These are phyloP conservation scores for Intoshia linei DNA, from an alignment of 1,140 invertebrate genomes.

Conservation along the genomic window DNA sequence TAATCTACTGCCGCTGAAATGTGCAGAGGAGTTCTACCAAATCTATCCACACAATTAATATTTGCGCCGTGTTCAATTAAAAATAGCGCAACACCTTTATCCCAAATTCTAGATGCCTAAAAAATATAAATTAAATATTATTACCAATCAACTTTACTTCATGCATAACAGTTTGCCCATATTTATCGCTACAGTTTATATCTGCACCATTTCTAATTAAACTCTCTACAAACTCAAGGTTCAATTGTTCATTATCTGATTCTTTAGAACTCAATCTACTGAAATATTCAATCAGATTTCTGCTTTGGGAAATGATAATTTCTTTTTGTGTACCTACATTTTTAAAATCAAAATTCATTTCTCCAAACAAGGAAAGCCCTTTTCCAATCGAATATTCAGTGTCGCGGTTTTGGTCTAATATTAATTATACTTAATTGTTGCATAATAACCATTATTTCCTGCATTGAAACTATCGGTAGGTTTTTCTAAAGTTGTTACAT, in stretches of 20 bases:
- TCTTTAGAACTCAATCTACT: slow-evolving; percentile 11
- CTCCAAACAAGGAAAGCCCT: too few relatives aligned
- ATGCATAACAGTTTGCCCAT: slow-evolving; percentile 17
- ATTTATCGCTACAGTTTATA: slow-evolving; percentile 13
- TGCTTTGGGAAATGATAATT: slow-evolving; percentile 9
- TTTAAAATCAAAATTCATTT: too few relatives aligned
- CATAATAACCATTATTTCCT: too few relatives aligned
- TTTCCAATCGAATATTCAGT: too few relatives aligned
- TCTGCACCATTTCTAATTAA: slow-evolving; percentile 12
- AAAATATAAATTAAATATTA: neutral
- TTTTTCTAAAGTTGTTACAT: too few relatives aligned
- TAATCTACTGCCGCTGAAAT: slow-evolving; percentile 18
- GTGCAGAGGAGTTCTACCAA: slow-evolving; percentile 15
- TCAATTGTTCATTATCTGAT: slow-evolving; percentile 10
- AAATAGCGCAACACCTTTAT: slow-evolving; percentile 14
- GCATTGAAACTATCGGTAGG: too few relatives aligned
- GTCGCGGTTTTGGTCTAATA: too few relatives aligned
- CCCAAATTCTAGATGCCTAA: slow-evolving; percentile 14
- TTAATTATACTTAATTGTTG: too few relatives aligned
- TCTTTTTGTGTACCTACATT: slow-evolving; percentile 7
- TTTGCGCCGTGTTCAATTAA: slow-evolving; percentile 13
- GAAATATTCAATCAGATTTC: slow-evolving; percentile 15
- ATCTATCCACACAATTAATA: slow-evolving; percentile 11
- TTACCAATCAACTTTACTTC: slow-evolving; percentile 10
- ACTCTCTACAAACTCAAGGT: slow-evolving; percentile 14